Base-by-base conservation (phyloP, 2,113 vertebrate genomes). In the Pelodiscus sinensis region DNA sequence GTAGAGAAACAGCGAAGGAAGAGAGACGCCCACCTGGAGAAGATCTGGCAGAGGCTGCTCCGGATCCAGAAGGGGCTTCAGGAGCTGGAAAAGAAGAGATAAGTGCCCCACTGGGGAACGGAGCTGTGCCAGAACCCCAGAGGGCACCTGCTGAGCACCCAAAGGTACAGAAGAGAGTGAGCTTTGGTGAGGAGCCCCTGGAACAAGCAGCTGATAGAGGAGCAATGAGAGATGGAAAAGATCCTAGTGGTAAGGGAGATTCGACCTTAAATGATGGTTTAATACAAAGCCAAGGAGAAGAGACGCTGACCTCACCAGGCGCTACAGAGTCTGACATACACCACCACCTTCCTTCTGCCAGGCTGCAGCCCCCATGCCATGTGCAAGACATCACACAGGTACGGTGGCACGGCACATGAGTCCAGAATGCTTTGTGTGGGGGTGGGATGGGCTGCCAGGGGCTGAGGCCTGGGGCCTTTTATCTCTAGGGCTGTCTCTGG, bases 61-160 rank as follows among this genome's bases (percentile, higher is more conserved):
- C 71, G 75, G 68, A 44, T 65, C 68, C 35, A 18, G 35, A 21
- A 55, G 27, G 1, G 2, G 44, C 90, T 50, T 18, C 51, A 4
- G 21, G 25, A n/a, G 2, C 35, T 18, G 18, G 50, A 79, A 52
- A 8, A 79, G 82, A 80, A 56, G 84, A 50, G 57, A 54, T 1
- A 56, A 15, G 78, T 31, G 55, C 2, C 71, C 62, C 18, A 24
- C 52, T 55, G 81, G n/a, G 29, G 52, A 35, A 24, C 0, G 0
- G 38, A 44, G 77, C n/a, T 11, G 19, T 14, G 29, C 8, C 54
- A 5, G 92, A 84, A 52, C 54, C 19, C 22, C 65, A 14, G 52
- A 29, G 89, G 29, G 24, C 8, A 58, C 12, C 58, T 22, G n/a
- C 9, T 19, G 80, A 55, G 2, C 58, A 62, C 6, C 65, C 85